Conservation (phyloP, 1,140 invertebrate species). For the Euglossa dilemma region DNA sequence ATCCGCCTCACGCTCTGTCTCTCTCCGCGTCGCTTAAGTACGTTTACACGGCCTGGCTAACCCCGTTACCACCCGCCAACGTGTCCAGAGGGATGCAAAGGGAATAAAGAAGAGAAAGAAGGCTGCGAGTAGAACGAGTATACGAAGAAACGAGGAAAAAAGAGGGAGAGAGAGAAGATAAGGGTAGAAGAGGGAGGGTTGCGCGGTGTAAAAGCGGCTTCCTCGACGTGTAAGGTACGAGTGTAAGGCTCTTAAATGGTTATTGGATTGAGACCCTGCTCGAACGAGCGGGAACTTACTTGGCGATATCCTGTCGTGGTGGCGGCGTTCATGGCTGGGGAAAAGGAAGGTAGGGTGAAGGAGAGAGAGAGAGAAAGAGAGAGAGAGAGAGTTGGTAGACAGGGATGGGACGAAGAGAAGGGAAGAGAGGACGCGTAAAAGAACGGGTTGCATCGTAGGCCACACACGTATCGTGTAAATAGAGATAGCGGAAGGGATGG, state of each 20-base stretch:
- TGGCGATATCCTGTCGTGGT: constrained; percentile 68
- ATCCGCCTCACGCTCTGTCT: constrained; percentile 29
- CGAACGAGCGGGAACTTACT: constrained; percentile 68
- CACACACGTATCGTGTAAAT: constrained; percentile 45
- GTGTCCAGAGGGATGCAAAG: constrained; percentile 54
- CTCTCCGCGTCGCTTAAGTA: constrained; percentile 41
- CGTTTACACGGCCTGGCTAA: constrained; percentile 61
- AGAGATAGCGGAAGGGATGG: constrained; percentile 22
- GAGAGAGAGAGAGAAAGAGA: background rate
- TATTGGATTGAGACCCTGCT: constrained; percentile 69
- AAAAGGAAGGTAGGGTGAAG: too few relatives aligned
- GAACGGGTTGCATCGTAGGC: constrained; percentile 47
- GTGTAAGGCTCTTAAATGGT: constrained; percentile 70
- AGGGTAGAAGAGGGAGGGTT: constrained; percentile 19
- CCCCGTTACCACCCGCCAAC: constrained; percentile 55
- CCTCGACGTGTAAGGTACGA: constrained; percentile 67
- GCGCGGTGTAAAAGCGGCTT: constrained; percentile 63
- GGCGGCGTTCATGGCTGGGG: constrained; percentile 41
- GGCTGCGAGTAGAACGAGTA: too few relatives aligned
- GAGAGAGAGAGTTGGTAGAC: background rate
- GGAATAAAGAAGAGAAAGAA: constrained; percentile 16
- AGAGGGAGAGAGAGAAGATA: background rate
- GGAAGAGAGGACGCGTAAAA: constrained; percentile 38
- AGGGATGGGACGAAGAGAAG: background rate
- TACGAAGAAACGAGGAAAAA: background rate